These are phyloP conservation scores for Holotrichia oblita DNA, from an alignment of 1,140 invertebrate species.

Conservation along the genomic window DNA sequence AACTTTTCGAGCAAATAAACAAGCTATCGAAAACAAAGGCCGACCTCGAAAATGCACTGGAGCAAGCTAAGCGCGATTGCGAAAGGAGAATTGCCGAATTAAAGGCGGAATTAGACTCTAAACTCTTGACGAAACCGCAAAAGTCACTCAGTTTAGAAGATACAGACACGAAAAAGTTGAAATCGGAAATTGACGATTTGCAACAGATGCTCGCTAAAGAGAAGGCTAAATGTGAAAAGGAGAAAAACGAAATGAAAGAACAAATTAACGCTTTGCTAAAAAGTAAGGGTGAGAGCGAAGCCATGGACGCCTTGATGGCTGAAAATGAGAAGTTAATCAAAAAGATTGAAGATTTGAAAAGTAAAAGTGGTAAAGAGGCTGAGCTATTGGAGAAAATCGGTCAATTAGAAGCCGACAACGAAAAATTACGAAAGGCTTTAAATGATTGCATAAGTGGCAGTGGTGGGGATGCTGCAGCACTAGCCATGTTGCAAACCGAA, in stretches of 20 bases:
- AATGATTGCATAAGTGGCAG: constrained; percentile 17
- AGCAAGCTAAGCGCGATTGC: constrained; percentile 6
- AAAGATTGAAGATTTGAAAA: constrained; percentile 44
- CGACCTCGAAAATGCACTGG: constrained; percentile 43
- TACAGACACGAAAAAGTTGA: neutral
- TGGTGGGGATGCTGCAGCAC: neutral
- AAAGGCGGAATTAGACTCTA: neutral
- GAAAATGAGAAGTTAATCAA: constrained; percentile 45
- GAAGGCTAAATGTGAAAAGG: constrained; percentile 11
- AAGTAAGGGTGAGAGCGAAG: constrained; percentile 35
- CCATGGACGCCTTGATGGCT: constrained; percentile 42
- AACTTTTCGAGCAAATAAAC: constrained; percentile 37
- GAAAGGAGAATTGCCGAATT: neutral
- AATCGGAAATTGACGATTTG: constrained; percentile 1
- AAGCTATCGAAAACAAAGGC: constrained; percentile 43
- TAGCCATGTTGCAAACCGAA: neutral
- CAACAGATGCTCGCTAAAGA: neutral
- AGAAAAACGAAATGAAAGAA: constrained; percentile 15
- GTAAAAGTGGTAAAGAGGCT: neutral
- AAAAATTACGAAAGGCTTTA: constrained; percentile 43
- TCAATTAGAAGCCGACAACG: constrained; percentile 47
- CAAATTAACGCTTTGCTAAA: neutral
- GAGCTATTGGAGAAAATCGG: constrained; percentile 39
- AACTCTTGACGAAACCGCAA: neutral
- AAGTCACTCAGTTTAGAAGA: constrained; percentile 9